Evolutionary conservation across 2,113 vertebrate species (phyloP).

Genomic region (Sinocyclocheilus rhinocerous): DNA sequence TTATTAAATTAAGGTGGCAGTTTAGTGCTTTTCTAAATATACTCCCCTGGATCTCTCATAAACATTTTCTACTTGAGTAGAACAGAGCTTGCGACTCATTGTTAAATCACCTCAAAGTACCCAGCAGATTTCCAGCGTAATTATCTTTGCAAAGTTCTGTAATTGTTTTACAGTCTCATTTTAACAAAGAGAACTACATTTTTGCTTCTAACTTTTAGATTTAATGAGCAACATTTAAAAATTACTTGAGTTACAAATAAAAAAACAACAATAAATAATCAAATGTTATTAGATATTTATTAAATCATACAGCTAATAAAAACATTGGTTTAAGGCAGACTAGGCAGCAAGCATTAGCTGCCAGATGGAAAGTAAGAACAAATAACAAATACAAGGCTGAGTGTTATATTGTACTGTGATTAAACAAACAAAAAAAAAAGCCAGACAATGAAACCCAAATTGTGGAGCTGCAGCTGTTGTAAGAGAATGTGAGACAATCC

Average conservation of each 20-base stretch:
- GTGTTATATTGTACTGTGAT: conserved; percentile 64
- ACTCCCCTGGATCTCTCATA: background rate
- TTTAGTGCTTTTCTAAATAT: background rate
- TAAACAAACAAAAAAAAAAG: conserved; percentile 50
- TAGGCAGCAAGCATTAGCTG: conserved; percentile 70
- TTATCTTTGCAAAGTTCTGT: conserved; percentile 6
- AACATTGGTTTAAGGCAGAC: conserved; percentile 77
- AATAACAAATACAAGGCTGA: conserved; percentile 60
- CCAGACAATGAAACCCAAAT: conserved; percentile 59
- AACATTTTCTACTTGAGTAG: conserved; percentile 22
- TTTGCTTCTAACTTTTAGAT: background rate
- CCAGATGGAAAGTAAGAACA: conserved; percentile 63
- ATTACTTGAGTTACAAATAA: background rate
- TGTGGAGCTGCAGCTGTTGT: conserved; percentile 33
- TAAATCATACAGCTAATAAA: conserved; percentile 74
- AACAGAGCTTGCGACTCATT: conserved; percentile 18
- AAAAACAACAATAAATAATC: background rate
- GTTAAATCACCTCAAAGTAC: background rate
- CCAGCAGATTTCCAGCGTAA: conserved; percentile 20
- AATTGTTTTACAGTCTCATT: background rate
- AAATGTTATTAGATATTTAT: conserved; percentile 73
- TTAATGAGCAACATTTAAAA: background rate
- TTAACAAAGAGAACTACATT: background rate
- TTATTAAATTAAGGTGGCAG: background rate
- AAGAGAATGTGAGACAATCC: background rate